Conservation (phyloP, 2,797 vertebrate species). For the Merluccius polli region DNA sequence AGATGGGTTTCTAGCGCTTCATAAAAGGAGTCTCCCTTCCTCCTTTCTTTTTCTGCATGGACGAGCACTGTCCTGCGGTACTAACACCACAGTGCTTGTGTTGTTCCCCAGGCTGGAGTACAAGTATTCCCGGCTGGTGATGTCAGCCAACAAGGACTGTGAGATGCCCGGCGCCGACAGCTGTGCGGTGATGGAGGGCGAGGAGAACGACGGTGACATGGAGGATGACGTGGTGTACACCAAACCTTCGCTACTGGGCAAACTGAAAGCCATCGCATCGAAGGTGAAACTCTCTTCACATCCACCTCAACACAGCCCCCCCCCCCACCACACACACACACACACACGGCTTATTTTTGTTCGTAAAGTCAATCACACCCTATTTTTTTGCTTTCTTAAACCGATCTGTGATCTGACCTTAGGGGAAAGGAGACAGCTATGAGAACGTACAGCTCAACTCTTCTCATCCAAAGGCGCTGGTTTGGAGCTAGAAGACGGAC, state of each 20-base stretch:
- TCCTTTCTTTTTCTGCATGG: background rate
- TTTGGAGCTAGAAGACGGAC: slow-evolving; percentile 72
- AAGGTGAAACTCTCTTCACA: slow-evolving; percentile 76
- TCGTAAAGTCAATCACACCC: background rate
- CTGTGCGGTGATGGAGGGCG: slow-evolving; percentile 98
- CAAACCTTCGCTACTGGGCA: slow-evolving; percentile 87
- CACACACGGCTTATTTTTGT: background rate
- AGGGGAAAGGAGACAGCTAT: slow-evolving; percentile 86
- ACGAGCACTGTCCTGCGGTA: background rate
- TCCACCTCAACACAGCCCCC: background rate
- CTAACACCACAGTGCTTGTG: slow-evolving; percentile 11
- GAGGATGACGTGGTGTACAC: slow-evolving; percentile 94
- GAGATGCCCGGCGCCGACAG: slow-evolving; percentile 94
- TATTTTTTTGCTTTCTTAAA: background rate
- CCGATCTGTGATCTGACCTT: slow-evolving; percentile 45
- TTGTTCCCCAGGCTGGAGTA: slow-evolving; percentile 83
- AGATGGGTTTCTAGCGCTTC: too few species aligned
- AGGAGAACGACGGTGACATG: slow-evolving; percentile 81
- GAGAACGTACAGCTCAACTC: slow-evolving; percentile 95
- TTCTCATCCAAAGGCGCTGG: slow-evolving; percentile 75
- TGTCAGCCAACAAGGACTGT: slow-evolving; percentile 93
- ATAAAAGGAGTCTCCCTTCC: background rate
- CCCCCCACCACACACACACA: too few species aligned
- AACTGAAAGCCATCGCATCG: slow-evolving; percentile 92
- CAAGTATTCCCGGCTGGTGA: slow-evolving; percentile 95